Base-by-base conservation (phyloP, 2,888 invertebrate species). In the Caenorhabditis uteleia region DNA sequence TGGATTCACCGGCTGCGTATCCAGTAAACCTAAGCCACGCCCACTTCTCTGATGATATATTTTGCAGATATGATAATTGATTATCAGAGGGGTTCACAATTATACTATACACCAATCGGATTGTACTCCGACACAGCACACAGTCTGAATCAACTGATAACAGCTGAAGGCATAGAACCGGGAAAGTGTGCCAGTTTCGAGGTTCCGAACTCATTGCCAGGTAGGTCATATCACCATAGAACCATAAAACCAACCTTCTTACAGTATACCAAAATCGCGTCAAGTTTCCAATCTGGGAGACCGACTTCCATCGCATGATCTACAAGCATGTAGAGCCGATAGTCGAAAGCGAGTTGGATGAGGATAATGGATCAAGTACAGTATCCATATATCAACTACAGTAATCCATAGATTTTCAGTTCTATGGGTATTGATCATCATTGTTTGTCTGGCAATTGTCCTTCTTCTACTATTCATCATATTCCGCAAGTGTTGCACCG, bases 51-150 rank as follows among this genome's bases (percentile, higher is more conserved):
- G 16, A 23, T 31, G 16, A 48, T 5, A 14, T n/a, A 8, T 39
- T 38, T 48, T 65, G 54, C 46, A 76, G 77, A 77, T 45, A 42
- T 78, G 14, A 34, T 70, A 10, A 50, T 78, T 23, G 75, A 77
- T 58, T 77, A 64, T 45, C 70, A 75, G 48, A 54, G 60, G 12
- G 67, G 71, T 46, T 14, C 56, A 69, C 10, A 26, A 44, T 26
- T 59, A 51, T 43, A 40, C 29, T 38, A n/a, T n/a, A n/a, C n/a
- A n/a, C 72, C 72, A 2, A 51, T 72, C 33, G 20, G 56, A 34
- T 67, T 61, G 29, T 47, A 61, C 12, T 46, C 42, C 14, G 57
- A 54, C n/a, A 38, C 53, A 1, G 20, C 25, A 12, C 62, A 64
- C 38, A 45, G 53, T 20, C 45, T 51, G 16, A 10, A 48, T 21